Evolutionary conservation across 2,888 invertebrate genomes (phyloP), one percentile per base, ranked within the genome.

Genomic region (Drosophila stalkeri): DNA sequence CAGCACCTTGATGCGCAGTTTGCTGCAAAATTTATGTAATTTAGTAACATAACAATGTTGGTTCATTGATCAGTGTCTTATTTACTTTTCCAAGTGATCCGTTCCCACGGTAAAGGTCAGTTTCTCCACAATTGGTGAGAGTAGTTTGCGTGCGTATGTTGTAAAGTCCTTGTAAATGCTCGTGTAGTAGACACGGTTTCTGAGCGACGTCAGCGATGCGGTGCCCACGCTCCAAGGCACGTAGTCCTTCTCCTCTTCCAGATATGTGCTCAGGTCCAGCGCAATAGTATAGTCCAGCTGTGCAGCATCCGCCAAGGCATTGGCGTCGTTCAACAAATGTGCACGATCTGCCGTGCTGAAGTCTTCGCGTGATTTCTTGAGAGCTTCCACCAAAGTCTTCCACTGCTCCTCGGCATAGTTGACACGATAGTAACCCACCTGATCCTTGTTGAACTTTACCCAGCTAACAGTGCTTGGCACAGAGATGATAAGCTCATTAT

Each of bases 401-500:
- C 98, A 98, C 86, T 96, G 94, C 0, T 93, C 93, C 3, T 91
- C 77, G 0, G 95, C 94, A 91, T 99, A 98, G 91, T 97, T 98
- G 0, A 98, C 97, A 66, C 98, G 94, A 92, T 97, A 99, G 92
- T 96, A 98, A 0, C 98, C 98, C 14, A 96, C 94, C 94, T 98
- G 97, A 77, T 96, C 94, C 72, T 95, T 95, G 92, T 99, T 99
- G 64, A 98, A 94, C 93, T 98, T 98, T 16, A 98, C 92, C 96
- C 97, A 97, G 1, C 94, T 93, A 1, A 93, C 93, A 11, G 92
- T 91, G 47, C 92, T 91, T 14, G 93, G 89, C 14, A 94, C 89
- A 1, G 92, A 92, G n/a, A 96, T 90, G 52, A 90, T 93, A n/a
- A 79, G 84, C 67, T 92, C 91, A 56, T 90, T 86, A 56, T 93